Evolutionary conservation across 2,888 invertebrate species (phyloP), one percentile per base, ranked within the genome.

Genomic region (Philereme vetulata): DNA sequence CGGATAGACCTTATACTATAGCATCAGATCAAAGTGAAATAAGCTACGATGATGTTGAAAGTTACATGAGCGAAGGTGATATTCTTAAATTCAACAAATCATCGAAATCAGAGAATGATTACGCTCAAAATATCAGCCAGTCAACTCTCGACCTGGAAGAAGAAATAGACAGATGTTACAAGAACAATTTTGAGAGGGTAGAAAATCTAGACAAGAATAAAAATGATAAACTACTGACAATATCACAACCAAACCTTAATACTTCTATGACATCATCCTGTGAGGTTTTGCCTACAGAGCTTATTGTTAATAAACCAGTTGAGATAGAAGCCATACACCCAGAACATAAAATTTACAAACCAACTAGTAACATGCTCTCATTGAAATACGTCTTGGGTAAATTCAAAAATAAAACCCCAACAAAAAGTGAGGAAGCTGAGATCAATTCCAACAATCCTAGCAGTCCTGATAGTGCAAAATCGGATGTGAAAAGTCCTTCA

Each of bases 311-410:
- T 68, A 94, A 88, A 75, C 72, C 86, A 62, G 90, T 75, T 74
- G 90, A 70, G 74, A 85, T 83, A 67, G 92, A 85, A 79, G 85
- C 93, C 3, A 93, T 95, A 64, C 96, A 96, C 76, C 96, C 96
- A 0, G 96, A 96, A 76, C 96, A 96, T 80, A 96, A 95, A 84
- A 96, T 96, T 71, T 96, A 96, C 75, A 94, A 95, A 65, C 94
- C 95, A 48, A 93, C 93, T 0, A 91, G 93, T 50, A 94, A 90
- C 63, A 84, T 92, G 66, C 72, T 90, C 1, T 92, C 94, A 4
- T 83, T 94, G 0, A 93, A 93, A 76, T 94, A 93, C 71, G 91
- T 94, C 36, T 79, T 94, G 5, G 93, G 92, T 72, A 86, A 93
- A 51, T 93, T 94, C 64, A 93, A 91, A 72, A 85, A 80, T 58